Conservation (phyloP, 2,888 invertebrate species). For the Magallana nippona region DNA sequence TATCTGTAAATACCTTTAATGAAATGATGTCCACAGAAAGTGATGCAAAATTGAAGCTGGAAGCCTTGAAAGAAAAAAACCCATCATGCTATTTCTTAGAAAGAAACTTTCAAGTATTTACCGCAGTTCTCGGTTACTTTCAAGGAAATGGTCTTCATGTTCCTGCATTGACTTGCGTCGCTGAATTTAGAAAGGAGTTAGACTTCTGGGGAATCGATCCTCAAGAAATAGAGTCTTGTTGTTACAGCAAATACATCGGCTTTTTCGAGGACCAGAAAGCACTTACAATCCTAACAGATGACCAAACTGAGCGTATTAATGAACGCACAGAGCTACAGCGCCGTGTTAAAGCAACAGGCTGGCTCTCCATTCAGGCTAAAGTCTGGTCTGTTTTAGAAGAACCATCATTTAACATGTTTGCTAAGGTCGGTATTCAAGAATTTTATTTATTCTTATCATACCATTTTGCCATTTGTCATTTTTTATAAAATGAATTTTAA, state of each 20-base stretch:
- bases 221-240: constrained; percentile 55
- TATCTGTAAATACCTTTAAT: constrained; percentile 35
- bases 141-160: constrained; percentile 49
- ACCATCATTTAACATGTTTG: constrained; percentile 55
- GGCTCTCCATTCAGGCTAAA: constrained; percentile 54
- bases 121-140: constrained; percentile 46
- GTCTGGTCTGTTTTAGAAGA: constrained; percentile 61
- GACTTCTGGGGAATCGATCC: constrained; percentile 59
- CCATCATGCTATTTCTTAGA: constrained; percentile 45
- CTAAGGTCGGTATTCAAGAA: constrained; percentile 54
- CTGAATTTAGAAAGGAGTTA: constrained; percentile 52
- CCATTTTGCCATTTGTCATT: no score
- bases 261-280: constrained; percentile 57
- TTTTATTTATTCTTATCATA: no score
- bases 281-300: constrained; percentile 54
- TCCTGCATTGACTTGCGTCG: constrained; percentile 42
- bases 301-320: constrained; percentile 45
- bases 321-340: constrained; percentile 45
- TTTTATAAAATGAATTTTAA: no score
- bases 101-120: constrained; percentile 45
- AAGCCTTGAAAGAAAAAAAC: background rate
- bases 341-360: constrained; percentile 43
- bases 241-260: constrained; percentile 54
- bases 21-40: background rate
- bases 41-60: constrained; percentile 18